A percentile compares a stretch with the other conserved stretches of the same genome.
phyloP scores from a whole-genome alignment of 2,888 invertebrate species.

The Himalopsyche tibetana region DNA sequence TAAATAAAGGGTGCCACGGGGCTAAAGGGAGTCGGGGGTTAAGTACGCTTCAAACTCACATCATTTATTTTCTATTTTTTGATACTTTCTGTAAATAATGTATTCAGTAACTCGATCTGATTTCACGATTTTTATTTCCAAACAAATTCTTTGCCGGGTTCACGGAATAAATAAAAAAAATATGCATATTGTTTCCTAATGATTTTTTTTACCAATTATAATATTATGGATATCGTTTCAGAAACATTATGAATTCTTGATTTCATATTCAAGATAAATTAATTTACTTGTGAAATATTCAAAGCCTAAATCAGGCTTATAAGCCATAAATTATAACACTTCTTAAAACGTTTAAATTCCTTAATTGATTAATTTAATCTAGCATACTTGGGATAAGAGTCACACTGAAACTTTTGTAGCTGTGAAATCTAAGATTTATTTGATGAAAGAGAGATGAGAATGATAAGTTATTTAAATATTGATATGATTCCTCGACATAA shows the following conservation, averaged over 20 bases:
- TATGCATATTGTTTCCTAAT: conserved; percentile 4
- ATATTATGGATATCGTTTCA: conserved; percentile 9
- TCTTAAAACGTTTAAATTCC: too few species aligned
- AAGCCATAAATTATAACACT: too few species aligned
- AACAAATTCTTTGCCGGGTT: conserved; percentile 18
- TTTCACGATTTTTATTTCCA: conserved; percentile 25
- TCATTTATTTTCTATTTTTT: conserved; percentile 43
- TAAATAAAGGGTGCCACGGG: conserved; percentile 53
- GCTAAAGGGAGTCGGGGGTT: conserved; percentile 21
- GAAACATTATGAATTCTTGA: conserved; percentile 6
- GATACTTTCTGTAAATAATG: conserved; percentile 29
- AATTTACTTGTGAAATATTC: too few species aligned
- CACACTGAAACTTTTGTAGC: too few species aligned
- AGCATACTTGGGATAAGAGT: too few species aligned
- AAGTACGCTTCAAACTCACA: conserved; percentile 41
- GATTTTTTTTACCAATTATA: conserved; percentile 14
- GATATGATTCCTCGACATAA: too few species aligned
- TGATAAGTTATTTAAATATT: too few species aligned
- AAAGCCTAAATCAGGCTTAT: too few species aligned
- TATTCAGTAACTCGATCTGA: conserved; percentile 13
- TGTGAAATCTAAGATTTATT: too few species aligned
- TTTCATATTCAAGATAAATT: not conserved
- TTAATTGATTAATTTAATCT: too few species aligned
- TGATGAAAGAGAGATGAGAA: too few species aligned
- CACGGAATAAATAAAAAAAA: not conserved